phyloP scores from a whole-genome alignment of 2,797 vertebrate species.

The Ciconia nigra region DNA sequence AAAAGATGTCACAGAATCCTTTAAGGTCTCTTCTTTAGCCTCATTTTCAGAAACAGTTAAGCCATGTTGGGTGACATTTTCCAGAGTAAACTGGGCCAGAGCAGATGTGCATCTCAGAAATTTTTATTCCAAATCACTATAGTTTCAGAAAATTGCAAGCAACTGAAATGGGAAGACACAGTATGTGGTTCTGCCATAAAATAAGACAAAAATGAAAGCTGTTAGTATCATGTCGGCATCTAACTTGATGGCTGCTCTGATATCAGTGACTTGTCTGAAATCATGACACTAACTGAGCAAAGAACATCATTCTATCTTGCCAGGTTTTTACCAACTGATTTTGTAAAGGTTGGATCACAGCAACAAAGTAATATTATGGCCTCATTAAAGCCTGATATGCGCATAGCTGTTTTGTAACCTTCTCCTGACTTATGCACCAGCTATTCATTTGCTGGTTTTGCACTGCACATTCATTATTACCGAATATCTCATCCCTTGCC shows the following conservation, averaged over 20 bases:
- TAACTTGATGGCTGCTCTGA: background rate
- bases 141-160: background rate
- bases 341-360: background rate
- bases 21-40: background rate
- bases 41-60: slow-evolving; percentile 2
- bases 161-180: background rate
- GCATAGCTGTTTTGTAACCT: background rate
- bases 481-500: background rate
- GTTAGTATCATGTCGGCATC: background rate
- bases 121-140: background rate
- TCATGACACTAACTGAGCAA: background rate
- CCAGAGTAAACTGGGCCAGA: background rate
- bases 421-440: background rate
- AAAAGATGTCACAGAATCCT: background rate
- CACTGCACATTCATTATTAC: background rate
- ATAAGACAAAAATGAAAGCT: background rate
- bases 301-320: background rate
- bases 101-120: background rate
- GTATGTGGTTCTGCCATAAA: background rate
- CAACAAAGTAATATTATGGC: background rate
- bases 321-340: background rate
- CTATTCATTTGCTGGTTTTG: background rate
- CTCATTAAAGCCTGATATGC: background rate
- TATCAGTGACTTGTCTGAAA: background rate
- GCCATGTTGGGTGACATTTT: background rate